Base-by-base conservation (phyloP, 1,140 invertebrate species). In the Drosophila erecta region DNA sequence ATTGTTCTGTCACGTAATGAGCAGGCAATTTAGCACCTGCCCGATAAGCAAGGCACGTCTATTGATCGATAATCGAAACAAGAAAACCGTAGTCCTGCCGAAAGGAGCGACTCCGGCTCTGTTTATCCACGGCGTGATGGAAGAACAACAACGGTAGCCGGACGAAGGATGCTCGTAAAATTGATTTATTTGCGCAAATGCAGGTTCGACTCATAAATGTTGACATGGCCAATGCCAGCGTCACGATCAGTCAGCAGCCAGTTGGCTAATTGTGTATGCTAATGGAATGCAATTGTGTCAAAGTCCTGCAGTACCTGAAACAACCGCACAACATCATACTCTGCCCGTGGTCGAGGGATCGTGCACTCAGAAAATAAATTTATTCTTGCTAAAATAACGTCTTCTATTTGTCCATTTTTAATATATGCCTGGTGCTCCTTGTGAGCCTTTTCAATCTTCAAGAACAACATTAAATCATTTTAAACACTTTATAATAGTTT, bases 211-310 rank as follows among this genome's bases (percentile, higher is more conserved):
- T 69, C 71, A 76, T 76, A 77, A 86, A 80, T 76, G 64, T 67
- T 77, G 50, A 77, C 74, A 75, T 65, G 72, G 72, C 70, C 67
- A 73, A 73, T 60, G 50, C 56, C 56, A 69, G 73, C 72, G 46
- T 89, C 84, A 87, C 84, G 84, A 87, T 74, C 76, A 67, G 70
- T 64, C 56, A 53, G 56, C 58, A 64, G 56, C 66, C 50, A 44
- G 57, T 65, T 77, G 79, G 71, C 84, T 89, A 89, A 89, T 89
- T 89, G 76, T 89, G 84, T 75, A 89, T 89, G 84, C 84, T 89
- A 89, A 89, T 89, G 84, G 84, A 75, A 89, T 89, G 84, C 84
- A 89, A 89, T 79, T 89, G 84, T 89, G 84, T 67, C 84, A 89
- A 76, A 81, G 75, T 87, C 79, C 83, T 86, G 71, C 47, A 69